Evolutionary conservation across 2,113 vertebrate genomes (phyloP), one percentile per base, ranked within the genome.

Genomic region (Rhinolophus sinicus): DNA sequence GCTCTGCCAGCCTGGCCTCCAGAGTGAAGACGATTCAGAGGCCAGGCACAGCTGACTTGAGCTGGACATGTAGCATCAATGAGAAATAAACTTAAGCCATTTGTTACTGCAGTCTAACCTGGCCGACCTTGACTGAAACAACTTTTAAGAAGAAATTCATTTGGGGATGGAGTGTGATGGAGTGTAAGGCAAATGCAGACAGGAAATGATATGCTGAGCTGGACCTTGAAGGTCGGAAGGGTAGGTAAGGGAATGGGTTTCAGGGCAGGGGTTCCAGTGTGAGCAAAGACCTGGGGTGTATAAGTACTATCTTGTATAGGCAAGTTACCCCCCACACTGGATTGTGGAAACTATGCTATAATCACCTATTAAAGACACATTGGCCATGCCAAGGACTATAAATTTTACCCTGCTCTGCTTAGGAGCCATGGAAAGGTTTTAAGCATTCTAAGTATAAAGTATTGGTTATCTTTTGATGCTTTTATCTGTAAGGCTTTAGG

Each of bases 41-140:
- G 30, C 52, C 19, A 93, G 30, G 40, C 26, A 95, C 22, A 85
- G 80, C 54, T 95, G 18, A 83, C 40, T 56, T 77, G 44, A 96
- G 86, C 77, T 6, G 2, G 15, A 78, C 30, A 65, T 76, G 38
- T 62, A 80, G 64, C 38, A 10, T 56, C 95, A 90, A 88, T 70
- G 40, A 88, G 47, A 90, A 92, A 82, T 81, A 85, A 96, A 93
- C 33, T 38, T 65, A 73, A 40, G 85, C 9, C 26, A 88, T 54
- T 90, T 94, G 30, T 83, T 87, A 88, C 6, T 65, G 16, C n/a
- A 95, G 19, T 44, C 86, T 77, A 95, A 94, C 33, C 35, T 93
- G 35, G 65, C 2, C 14, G 76, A 90, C n/a, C 33, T 33, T 89
- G 35, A 81, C 18, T 70, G 26, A 95, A 93, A 86, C n/a, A 86